phyloP scores from a whole-genome alignment of 2,888 invertebrate genomes.

The Limnephilus lunatus region DNA sequence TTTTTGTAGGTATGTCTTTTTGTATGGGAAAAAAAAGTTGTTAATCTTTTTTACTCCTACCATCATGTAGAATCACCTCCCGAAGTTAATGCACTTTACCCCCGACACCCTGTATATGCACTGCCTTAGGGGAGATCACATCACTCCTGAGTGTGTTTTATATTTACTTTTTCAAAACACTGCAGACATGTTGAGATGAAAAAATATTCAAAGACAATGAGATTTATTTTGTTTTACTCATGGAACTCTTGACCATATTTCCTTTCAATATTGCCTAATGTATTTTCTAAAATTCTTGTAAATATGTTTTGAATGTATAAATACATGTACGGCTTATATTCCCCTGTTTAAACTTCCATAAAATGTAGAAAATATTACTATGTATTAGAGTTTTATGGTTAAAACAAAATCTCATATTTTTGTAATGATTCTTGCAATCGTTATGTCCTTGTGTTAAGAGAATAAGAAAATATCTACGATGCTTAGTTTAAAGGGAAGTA shows the following conservation, averaged over 20 bases:
- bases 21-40: too few relatives aligned
- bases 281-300: conserved; percentile 2
- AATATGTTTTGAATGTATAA: neutral
- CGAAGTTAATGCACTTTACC: too few relatives aligned
- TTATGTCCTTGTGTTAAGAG: neutral
- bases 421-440: conserved; percentile 5
- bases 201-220: neutral
- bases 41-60: too few relatives aligned
- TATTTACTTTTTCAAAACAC: neutral
- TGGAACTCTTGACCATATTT: neutral
- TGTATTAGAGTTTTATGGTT: neutral
- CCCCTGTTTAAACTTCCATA: neutral
- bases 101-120: too few relatives aligned
- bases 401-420: conserved; percentile 24
- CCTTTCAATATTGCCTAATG: neutral
- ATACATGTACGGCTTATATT: neutral
- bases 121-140: too few relatives aligned
- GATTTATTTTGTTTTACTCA: neutral
- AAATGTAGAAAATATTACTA: neutral
- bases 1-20: too few relatives aligned
- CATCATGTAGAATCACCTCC: too few relatives aligned
- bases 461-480: neutral
- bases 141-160: neutral
- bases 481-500: neutral
- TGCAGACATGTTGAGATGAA: neutral